Percentiles rank a stretch among this genome's conserved stretches.
Evolutionary conservation across 2,888 invertebrate species (phyloP).

Genomic region (Pseudococcus jackbeardsleyi): DNA sequence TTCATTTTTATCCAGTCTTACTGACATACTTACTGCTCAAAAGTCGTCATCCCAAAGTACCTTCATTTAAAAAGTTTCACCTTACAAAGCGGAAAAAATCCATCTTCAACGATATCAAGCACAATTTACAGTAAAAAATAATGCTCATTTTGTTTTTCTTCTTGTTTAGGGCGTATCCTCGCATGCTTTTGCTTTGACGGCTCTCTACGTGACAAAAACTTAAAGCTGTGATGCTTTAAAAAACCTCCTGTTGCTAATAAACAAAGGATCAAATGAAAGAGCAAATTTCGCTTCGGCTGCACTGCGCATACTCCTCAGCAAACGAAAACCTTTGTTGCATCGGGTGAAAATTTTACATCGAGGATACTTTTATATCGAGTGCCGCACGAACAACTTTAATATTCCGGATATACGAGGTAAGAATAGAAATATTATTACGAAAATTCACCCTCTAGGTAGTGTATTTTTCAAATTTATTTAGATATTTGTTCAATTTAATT

Average conservation of each 20-base stretch:
- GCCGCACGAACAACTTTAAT: not conserved
- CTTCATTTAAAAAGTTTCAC: not conserved
- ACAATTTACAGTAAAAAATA: not conserved
- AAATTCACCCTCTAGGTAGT: not conserved
- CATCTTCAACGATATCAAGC: slow-evolving; percentile 18
- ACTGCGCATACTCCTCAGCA: slow-evolving; percentile 33
- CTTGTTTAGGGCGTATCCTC: not conserved
- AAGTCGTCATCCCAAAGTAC: not conserved
- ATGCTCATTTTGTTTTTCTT: slow-evolving; percentile 17
- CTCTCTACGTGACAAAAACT: not conserved
- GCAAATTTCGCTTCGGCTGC: not conserved
- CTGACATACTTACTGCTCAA: not conserved
- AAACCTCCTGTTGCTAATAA: slow-evolving; percentile 53
- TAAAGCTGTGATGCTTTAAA: slow-evolving; percentile 24
- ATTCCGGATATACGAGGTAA: slow-evolving; percentile 41
- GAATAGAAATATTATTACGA: slow-evolving; percentile 22
- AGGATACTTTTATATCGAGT: slow-evolving; percentile 36
- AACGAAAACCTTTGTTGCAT: slow-evolving; percentile 34
- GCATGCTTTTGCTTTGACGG: not conserved
- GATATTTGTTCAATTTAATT: not conserved
- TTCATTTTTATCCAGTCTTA: not conserved
- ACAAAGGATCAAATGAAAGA: slow-evolving; percentile 25
- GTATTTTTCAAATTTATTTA: not conserved
- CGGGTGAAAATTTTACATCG: not conserved
- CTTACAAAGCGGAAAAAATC: not conserved